Conservation (phyloP, 2,113 vertebrate species). For the Petromus typicus region DNA sequence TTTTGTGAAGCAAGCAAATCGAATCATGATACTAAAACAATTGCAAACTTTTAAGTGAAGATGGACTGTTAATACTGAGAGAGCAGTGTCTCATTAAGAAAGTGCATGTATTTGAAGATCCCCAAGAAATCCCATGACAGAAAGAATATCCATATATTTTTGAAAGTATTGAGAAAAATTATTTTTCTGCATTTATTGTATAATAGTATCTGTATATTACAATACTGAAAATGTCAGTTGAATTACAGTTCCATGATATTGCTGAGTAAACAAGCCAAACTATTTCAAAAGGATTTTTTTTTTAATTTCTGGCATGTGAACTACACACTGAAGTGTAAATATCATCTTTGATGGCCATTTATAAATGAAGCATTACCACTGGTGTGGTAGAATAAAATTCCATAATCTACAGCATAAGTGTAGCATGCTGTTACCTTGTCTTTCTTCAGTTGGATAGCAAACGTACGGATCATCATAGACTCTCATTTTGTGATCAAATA, state of each 20-base stretch:
- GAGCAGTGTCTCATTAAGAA: no score
- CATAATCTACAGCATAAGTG: constrained; percentile 74
- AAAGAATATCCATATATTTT: no score
- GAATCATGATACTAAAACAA: no score
- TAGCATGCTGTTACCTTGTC: constrained; percentile 67
- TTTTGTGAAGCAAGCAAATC: no score
- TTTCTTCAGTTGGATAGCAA: constrained; percentile 68
- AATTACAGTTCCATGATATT: constrained; percentile 72
- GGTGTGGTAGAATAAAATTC: constrained; percentile 80
- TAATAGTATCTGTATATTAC: no score
- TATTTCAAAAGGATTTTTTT: constrained; percentile 62
- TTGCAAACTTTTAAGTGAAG: no score
- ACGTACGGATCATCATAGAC: constrained; percentile 67
- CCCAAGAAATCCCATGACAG: no score
- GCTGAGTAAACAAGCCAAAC: constrained; percentile 74
- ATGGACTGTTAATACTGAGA: no score
- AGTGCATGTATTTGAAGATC: no score
- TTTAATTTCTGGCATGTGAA: constrained; percentile 79
- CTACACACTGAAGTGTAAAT: constrained; percentile 77
- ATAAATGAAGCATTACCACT: constrained; percentile 81
- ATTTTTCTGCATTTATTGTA: no score
- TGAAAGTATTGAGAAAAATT: no score
- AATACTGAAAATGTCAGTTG: constrained; percentile 57
- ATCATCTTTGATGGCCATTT: constrained; percentile 77
- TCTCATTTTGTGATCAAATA: constrained; percentile 74